Conservation (phyloP, 92 coral and sea anemone genomes). For the Palythoa heliodiscus region DNA sequence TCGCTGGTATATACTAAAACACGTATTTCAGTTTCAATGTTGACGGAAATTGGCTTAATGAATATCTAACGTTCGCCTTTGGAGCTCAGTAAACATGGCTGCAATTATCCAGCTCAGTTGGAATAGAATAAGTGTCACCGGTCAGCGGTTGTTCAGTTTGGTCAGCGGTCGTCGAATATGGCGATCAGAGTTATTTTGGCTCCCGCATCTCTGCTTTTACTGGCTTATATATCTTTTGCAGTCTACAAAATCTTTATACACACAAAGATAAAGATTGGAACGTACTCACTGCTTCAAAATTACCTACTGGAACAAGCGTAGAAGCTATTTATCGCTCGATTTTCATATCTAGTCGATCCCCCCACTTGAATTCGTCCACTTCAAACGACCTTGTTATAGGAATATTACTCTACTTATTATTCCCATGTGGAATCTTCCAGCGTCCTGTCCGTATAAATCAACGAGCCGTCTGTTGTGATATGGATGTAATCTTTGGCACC, state of each 20-base stretch:
- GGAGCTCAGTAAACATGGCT: too few species aligned
- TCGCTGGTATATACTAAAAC: too few species aligned
- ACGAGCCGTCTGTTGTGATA: slow-evolving; percentile 1
- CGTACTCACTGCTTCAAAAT: not conserved
- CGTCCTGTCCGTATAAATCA: slow-evolving; percentile 2
- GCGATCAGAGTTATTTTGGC: not conserved
- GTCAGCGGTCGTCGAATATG: not conserved
- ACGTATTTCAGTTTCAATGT: too few species aligned
- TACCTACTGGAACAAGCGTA: not conserved
- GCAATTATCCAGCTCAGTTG: too few species aligned
- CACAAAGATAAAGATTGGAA: not conserved
- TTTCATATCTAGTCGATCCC: not conserved
- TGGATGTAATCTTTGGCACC: not conserved
- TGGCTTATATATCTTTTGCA: not conserved
- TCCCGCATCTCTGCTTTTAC: not conserved
- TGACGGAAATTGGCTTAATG: too few species aligned
- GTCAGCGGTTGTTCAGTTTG: not conserved
- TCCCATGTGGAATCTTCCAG: not conserved
- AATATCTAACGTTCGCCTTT: too few species aligned
- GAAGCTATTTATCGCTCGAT: not conserved
- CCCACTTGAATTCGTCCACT: not conserved
- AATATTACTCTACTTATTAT: not conserved
- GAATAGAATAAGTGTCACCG: not conserved
- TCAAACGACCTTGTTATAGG: not conserved
- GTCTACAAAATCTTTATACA: not conserved